Evolutionary conservation across 2,113 vertebrate genomes (phyloP).

Genomic region (Plecotus auritus): DNA sequence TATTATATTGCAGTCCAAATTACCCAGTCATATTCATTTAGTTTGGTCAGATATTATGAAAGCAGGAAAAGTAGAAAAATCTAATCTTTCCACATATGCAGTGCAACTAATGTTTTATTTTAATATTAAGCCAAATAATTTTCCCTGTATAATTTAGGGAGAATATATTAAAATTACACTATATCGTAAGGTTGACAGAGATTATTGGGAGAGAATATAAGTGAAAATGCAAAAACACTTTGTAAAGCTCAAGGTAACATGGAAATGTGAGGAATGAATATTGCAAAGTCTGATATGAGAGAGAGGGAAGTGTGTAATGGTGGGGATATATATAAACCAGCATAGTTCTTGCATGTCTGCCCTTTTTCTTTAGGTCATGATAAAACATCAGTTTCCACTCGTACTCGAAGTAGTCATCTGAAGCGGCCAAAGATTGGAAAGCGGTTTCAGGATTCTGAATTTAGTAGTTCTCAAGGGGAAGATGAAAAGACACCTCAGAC

Average conservation of each 20-base stretch:
- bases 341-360: neutral
- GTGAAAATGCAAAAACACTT: neutral
- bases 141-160: constrained; percentile 5
- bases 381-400: constrained; percentile 44
- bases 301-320: neutral
- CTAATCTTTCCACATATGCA: neutral
- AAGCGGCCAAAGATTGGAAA: constrained; percentile 79
- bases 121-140: constrained; percentile 24
- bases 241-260: neutral
- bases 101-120: neutral
- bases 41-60: neutral
- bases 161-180: neutral
- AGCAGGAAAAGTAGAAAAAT: neutral
- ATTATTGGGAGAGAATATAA: neutral
- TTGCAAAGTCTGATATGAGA: neutral
- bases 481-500: constrained; percentile 48
- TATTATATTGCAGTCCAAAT: neutral
- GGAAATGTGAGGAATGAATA: neutral
- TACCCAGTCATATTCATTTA: neutral
- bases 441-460: constrained; percentile 57
- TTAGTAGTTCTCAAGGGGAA: constrained; percentile 55
- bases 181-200: neutral
- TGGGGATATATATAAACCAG: neutral
- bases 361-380: constrained; percentile 65
- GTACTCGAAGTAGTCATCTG: constrained; percentile 73